Percentiles rank a stretch among this genome's conserved stretches.
Evolutionary conservation across 2,888 invertebrate species (phyloP).

Genomic region (Flexamia atlantica): DNA sequence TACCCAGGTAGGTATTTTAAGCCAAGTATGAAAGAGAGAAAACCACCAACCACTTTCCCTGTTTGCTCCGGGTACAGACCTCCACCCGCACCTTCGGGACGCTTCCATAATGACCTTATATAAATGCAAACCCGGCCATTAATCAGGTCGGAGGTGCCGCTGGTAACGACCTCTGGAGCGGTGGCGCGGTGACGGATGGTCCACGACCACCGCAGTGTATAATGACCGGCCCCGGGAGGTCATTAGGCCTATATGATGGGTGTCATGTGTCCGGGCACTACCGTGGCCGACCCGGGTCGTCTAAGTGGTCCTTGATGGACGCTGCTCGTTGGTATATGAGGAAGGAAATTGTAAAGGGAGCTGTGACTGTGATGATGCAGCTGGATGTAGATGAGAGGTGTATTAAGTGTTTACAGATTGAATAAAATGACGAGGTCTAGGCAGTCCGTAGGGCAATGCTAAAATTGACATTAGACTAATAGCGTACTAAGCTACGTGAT

Average conservation of each 20-base stretch:
- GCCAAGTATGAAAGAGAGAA: too few relatives aligned
- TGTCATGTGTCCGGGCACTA: neutral
- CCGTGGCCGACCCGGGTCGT: neutral
- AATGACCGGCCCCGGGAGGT: slow-evolving; percentile 6
- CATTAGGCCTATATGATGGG: neutral
- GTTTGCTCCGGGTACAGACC: too few relatives aligned
- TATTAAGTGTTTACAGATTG: too few relatives aligned
- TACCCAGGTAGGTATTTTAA: too few relatives aligned
- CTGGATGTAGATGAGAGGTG: too few relatives aligned
- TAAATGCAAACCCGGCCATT: slow-evolving; percentile 7
- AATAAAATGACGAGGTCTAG: too few relatives aligned
- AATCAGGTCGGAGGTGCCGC: neutral
- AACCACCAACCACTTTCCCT: too few relatives aligned
- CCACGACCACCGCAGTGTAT: neutral
- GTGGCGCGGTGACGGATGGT: neutral
- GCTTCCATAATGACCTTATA: neutral
- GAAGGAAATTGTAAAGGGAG: too few relatives aligned
- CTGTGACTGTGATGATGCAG: too few relatives aligned
- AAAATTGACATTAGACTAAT: too few relatives aligned
- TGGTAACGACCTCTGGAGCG: neutral
- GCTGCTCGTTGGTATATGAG: neutral
- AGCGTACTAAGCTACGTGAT: too few relatives aligned
- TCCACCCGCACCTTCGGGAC: neutral
- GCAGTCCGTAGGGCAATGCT: too few relatives aligned
- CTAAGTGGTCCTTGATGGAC: neutral